Conservation (phyloP, 2,888 invertebrate genomes). For the Heterodera filipjevi region DNA sequence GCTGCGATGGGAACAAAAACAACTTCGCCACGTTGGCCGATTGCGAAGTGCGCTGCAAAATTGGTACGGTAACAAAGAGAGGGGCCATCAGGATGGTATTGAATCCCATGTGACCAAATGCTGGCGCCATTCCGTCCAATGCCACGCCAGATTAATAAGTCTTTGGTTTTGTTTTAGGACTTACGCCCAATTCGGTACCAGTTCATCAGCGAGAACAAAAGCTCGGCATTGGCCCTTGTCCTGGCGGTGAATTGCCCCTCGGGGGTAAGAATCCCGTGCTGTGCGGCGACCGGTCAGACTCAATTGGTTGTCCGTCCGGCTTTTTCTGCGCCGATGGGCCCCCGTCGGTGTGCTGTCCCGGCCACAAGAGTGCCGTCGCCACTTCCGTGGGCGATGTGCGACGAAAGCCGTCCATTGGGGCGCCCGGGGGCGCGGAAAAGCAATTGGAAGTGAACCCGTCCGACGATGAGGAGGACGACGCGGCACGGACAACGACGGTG, state of each 20-base stretch:
- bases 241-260: slow-evolving; percentile 53
- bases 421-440: slow-evolving; percentile 30
- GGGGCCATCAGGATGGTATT: not conserved
- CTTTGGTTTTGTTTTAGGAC: not conserved
- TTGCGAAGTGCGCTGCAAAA: slow-evolving; percentile 59
- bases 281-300: slow-evolving; percentile 59
- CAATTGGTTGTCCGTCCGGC: slow-evolving; percentile 62
- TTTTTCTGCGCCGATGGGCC: slow-evolving; percentile 62
- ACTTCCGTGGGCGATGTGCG: slow-evolving; percentile 36
- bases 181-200: not conserved
- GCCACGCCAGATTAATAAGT: too few species aligned
- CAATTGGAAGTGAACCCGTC: slow-evolving; percentile 30
- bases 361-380: slow-evolving; percentile 33
- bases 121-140: too few species aligned
- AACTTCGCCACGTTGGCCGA: slow-evolving; percentile 59
- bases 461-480: slow-evolving; percentile 26
- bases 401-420: slow-evolving; percentile 43
- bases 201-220: not conserved
- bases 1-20: slow-evolving; percentile 64
- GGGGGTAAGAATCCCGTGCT: slow-evolving; percentile 62
- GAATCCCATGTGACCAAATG: not conserved
- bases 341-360: slow-evolving; percentile 64
- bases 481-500: slow-evolving; percentile 22
- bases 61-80: slow-evolving; percentile 33
- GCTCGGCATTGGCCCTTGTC: slow-evolving; percentile 55